Base-by-base conservation (phyloP, 2,797 vertebrate genomes). In the Strix occidentalis region DNA sequence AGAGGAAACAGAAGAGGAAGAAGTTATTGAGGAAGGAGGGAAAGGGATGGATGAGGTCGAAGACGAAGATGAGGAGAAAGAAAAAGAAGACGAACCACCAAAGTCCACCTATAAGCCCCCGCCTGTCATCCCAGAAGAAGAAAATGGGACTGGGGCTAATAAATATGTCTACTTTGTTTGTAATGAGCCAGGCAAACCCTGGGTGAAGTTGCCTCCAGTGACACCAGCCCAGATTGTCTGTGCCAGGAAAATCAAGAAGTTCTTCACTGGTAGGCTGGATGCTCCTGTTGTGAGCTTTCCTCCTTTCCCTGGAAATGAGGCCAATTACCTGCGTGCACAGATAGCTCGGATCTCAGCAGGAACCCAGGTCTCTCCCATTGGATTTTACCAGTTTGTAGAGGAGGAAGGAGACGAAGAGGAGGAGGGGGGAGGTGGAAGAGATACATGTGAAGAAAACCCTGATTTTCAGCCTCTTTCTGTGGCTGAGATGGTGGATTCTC, bases 301-400 rank as follows among this genome's bases (percentile, higher is more conserved):
- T 3, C 99, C 99, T 39, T 99, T 99, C 96, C 99, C 99, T 14
- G 99, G 99, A 39, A 99, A 98, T 16, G 99, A 99, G 96, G 97
- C 98, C 82, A 99, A 99, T 96, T 99, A 99, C 84, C 97, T 99
- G 84, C 98, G 99, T 10, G 98, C 99, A 16, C 99, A 99, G 96
- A 99, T 99, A 25, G 99, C 99, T 70, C 98, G 99, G 4, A 99
- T 99, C 97, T 99, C 99, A 53, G 99, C 99, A 5, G 98, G 98
- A 29, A 99, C 99, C 8, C 99, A 99, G 0, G 96, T 99, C 84
- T 99, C 99, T 94, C 99, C 99, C 26, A 95, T 98, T 78, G 99
- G 99, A 23, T 99, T 98, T 96, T 99, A 98, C 87, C 98, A 98
- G 90, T 98, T 98, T 72, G 94, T 84, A 76, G 99, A 99, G 68